Percentiles rank a stretch among this genome's conserved stretches.
phyloP scores from a whole-genome alignment of 2,113 vertebrate species.

The Hystrix brachyura region DNA sequence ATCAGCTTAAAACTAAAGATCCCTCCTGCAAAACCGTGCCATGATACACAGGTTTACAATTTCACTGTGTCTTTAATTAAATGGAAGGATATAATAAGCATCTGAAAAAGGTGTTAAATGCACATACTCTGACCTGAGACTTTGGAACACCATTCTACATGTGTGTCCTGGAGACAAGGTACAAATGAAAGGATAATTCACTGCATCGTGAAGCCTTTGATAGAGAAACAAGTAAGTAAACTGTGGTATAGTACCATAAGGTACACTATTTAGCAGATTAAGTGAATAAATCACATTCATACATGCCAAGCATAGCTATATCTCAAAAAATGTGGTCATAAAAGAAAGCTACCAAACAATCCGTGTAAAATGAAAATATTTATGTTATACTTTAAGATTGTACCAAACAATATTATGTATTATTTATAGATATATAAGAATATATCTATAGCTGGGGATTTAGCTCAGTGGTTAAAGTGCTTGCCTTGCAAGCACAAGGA shows the following conservation, averaged over 20 bases:
- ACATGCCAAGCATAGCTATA: not conserved
- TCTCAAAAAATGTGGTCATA: not conserved
- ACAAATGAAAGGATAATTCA: not conserved
- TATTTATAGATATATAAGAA: not conserved
- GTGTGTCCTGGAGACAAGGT: not conserved
- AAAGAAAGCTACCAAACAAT: not conserved
- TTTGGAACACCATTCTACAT: not conserved
- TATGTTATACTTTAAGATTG: not conserved
- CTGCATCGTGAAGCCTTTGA: not conserved
- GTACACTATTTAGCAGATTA: not conserved
- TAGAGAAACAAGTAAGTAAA: not conserved
- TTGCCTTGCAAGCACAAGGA: too few relatives aligned
- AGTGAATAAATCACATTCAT: not conserved
- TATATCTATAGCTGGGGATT: not conserved
- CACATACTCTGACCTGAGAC: not conserved
- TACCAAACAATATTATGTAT: not conserved
- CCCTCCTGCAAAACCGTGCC: not conserved
- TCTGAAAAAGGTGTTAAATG: not conserved
- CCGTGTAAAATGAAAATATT: not conserved
- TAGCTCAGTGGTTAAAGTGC: too few relatives aligned
- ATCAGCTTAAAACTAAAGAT: constrained; percentile 27
- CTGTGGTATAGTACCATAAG: not conserved
- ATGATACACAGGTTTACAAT: not conserved
- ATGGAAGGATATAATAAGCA: not conserved
- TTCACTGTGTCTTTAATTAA: not conserved